Evolutionary conservation across 1,140 invertebrate species (phyloP).

Genomic region (Neodiprion fabricii): DNA sequence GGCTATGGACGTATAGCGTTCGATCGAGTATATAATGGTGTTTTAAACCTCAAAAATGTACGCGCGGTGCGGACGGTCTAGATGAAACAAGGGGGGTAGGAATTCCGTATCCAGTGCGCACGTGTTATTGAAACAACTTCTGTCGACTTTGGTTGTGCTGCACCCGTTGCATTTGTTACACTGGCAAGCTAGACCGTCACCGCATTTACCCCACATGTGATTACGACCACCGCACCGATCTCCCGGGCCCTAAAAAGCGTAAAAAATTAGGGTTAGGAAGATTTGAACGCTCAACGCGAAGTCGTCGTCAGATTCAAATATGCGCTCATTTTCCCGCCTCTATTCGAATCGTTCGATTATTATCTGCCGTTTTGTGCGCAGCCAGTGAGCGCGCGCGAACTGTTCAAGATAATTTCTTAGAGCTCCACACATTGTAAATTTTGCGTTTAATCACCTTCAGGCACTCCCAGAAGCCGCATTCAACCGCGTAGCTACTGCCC

Average conservation of each 20-base stretch:
- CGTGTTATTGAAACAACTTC: not conserved
- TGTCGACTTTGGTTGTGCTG: conserved; percentile 49
- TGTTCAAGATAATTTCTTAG: not conserved
- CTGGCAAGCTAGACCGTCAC: conserved; percentile 62
- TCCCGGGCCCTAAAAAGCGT: conserved; percentile 58
- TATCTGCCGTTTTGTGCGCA: not conserved
- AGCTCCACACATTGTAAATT: not conserved
- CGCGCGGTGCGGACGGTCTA: too few species aligned
- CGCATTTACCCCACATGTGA: conserved; percentile 57
- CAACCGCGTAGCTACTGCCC: conserved; percentile 32
- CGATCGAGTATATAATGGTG: too few species aligned
- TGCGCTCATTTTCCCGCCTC: not conserved
- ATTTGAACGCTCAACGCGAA: not conserved
- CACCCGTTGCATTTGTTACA: conserved; percentile 62
- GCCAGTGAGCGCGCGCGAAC: not conserved
- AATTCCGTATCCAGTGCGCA: not conserved
- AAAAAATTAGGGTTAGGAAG: conserved; percentile 13
- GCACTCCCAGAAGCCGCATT: conserved; percentile 42
- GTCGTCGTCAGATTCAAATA: not conserved
- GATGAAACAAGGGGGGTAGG: too few species aligned
- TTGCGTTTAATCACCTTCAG: conserved; percentile 32
- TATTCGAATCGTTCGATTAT: not conserved
- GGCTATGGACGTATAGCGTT: too few species aligned
- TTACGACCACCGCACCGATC: conserved; percentile 59
- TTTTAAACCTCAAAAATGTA: too few species aligned